These are phyloP conservation scores for Sebastes hubbsi DNA, from an alignment of 2,797 vertebrate species.

Conservation along the genomic window DNA sequence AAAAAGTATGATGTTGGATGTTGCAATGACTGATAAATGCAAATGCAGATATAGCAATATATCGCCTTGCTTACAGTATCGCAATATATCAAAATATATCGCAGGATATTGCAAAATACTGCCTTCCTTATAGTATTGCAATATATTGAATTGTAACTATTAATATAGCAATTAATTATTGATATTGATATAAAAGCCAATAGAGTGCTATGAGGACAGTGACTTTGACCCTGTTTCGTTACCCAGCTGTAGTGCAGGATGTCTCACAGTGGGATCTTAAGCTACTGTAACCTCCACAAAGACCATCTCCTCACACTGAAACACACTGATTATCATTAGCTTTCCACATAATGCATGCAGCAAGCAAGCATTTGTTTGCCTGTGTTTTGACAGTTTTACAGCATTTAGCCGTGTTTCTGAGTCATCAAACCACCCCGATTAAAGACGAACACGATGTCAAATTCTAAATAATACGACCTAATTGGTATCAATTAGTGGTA, in stretches of 20 bases:
- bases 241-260: neutral
- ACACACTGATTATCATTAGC: conserved; percentile 41
- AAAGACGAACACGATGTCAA: conserved; percentile 66
- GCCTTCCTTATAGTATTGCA: neutral
- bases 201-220: neutral
- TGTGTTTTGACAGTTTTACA: conserved; percentile 61
- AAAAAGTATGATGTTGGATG: too few relatives aligned
- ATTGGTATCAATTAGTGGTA: conserved; percentile 70
- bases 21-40: too few relatives aligned
- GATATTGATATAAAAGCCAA: neutral
- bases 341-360: conserved; percentile 22
- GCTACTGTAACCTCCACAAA: neutral
- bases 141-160: neutral
- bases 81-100: too few relatives aligned
- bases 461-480: conserved; percentile 68
- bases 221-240: neutral
- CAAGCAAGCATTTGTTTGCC: conserved; percentile 45
- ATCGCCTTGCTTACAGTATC: too few relatives aligned
- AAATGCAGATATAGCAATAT: too few relatives aligned
- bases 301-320: neutral
- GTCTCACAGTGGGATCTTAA: neutral
- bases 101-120: neutral
- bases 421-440: conserved; percentile 62
- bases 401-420: conserved; percentile 45
- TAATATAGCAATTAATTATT: neutral